Percentiles rank a stretch among this genome's conserved stretches.
These are phyloP conservation scores for Archips crataeganus DNA, from an alignment of 2,888 invertebrate species.

Conservation along the genomic window DNA sequence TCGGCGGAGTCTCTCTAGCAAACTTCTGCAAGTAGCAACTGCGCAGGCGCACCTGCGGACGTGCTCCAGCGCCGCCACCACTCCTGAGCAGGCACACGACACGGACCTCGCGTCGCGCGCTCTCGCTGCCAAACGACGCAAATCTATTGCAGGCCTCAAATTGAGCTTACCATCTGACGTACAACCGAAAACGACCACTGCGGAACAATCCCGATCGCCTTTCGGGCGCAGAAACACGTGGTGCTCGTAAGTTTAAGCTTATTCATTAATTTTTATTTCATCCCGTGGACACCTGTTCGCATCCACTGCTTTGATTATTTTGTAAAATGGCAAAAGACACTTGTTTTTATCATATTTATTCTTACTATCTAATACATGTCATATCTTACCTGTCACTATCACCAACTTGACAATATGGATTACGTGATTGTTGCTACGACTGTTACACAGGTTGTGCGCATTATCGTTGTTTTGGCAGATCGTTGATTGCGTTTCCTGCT, in stretches of 20 bases:
- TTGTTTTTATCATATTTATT: slow-evolving; percentile 52
- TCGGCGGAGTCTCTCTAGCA: slow-evolving; percentile 76
- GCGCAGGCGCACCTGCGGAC: slow-evolving; percentile 82
- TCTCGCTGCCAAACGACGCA: slow-evolving; percentile 79
- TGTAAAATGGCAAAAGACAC: slow-evolving; percentile 29
- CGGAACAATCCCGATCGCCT: slow-evolving; percentile 65
- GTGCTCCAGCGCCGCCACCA: slow-evolving; percentile 68
- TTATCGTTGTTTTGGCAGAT: slow-evolving; percentile 15
- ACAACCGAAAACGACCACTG: slow-evolving; percentile 61
- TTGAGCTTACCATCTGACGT: slow-evolving; percentile 70
- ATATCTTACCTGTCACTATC: slow-evolving; percentile 63
- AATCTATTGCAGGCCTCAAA: slow-evolving; percentile 78
- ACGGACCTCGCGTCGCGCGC: slow-evolving; percentile 76
- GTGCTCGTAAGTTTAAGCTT: slow-evolving; percentile 78
- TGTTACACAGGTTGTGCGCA: slow-evolving; percentile 47
- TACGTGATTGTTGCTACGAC: slow-evolving; percentile 56
- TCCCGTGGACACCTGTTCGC: background rate
- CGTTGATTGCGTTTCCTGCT: slow-evolving; percentile 16
- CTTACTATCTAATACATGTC: slow-evolving; percentile 54
- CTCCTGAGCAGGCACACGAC: slow-evolving; percentile 68
- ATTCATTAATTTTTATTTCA: slow-evolving; percentile 2
- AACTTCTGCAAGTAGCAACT: slow-evolving; percentile 80
- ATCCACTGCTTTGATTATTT: slow-evolving; percentile 17
- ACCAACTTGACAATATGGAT: slow-evolving; percentile 49
- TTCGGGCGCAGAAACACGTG: slow-evolving; percentile 82